Evolutionary conservation across 2,888 invertebrate species (phyloP), one percentile per base, ranked within the genome.

Genomic region (Lumbricus terrestris): DNA sequence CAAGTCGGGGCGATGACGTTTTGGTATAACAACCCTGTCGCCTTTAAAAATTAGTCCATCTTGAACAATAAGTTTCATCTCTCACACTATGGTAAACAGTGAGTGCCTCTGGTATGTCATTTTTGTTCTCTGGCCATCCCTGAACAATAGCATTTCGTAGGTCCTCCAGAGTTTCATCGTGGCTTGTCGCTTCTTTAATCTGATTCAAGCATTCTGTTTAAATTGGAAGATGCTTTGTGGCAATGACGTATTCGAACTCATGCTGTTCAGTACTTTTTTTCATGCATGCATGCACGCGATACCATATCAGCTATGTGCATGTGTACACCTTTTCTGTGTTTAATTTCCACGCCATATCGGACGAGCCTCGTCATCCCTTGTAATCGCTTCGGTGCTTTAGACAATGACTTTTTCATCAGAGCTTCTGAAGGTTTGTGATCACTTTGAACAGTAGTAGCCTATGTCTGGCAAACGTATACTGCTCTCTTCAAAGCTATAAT

Each of bases 221-320:
- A n/a, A 69, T n/a, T 69, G 69, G 69, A 69, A 69, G 69, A 69
- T 69, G 69, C n/a, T 29, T 69, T n/a, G 69, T 69, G n/a, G 69
- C 69, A 8, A n/a, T 69, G 13, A 69, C 69, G 8, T n/a, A 69
- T 69, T 69, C 29, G n/a, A 69, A 69, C 8, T 69, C 69, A n/a
- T 69, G 69, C n/a, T 69, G 69, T n/a, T 69, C 69, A 69, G n/a
- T 69, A n/a, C 69, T n/a, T 8, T 8, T 69, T n/a, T 69, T 69
- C 69, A 0, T 29, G 69, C 35, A 89, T 13, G n/a, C 3, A 89
- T 13, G 92, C 90, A 34, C 92, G 89, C 6, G 91, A 91, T 38
- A 92, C 89, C 23, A 93, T 90, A 20, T 90, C 34, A 82, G 91
- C 91, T n/a, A 93, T 38, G 82, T 90, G 83, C 90, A 93, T 90